These are phyloP conservation scores for Symphodus melops DNA, from an alignment of 2,113 vertebrate genomes.

Conservation along the genomic window DNA sequence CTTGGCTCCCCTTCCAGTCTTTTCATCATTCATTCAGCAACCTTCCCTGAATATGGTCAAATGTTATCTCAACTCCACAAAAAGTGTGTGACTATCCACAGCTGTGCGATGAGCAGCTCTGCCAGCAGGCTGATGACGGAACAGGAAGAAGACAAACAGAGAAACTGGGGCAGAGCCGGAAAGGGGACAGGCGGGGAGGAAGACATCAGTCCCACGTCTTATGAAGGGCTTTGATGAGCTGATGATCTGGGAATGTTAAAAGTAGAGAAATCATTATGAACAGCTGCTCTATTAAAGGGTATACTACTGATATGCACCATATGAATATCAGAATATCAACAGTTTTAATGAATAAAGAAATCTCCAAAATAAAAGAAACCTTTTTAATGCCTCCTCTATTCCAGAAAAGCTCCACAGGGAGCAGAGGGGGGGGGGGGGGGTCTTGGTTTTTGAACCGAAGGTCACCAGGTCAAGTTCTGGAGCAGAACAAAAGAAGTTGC, in stretches of 20 bases:
- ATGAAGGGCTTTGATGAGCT: slow-evolving; percentile 34
- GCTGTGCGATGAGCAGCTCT: slow-evolving; percentile 25
- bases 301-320: no score
- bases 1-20: slow-evolving; percentile 47
- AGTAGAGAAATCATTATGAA: neutral
- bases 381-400: no score
- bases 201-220: slow-evolving; percentile 15
- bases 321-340: no score
- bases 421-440: no score
- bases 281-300: neutral
- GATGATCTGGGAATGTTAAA: slow-evolving; percentile 20
- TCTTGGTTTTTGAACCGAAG: no score
- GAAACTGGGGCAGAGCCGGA: slow-evolving; percentile 14
- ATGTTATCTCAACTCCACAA: slow-evolving; percentile 18
- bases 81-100: slow-evolving; percentile 44
- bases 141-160: slow-evolving; percentile 4
- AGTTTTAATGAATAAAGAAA: no score
- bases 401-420: no score
- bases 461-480: no score
- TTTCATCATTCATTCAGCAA: slow-evolving; percentile 57
- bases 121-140: slow-evolving; percentile 13
- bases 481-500: no score
- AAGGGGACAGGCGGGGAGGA: neutral
- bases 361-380: no score
- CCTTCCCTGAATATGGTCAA: slow-evolving; percentile 47